Evolutionary conservation across 2,797 vertebrate genomes (phyloP).

Genomic region (Kryptopterus vitreolus): DNA sequence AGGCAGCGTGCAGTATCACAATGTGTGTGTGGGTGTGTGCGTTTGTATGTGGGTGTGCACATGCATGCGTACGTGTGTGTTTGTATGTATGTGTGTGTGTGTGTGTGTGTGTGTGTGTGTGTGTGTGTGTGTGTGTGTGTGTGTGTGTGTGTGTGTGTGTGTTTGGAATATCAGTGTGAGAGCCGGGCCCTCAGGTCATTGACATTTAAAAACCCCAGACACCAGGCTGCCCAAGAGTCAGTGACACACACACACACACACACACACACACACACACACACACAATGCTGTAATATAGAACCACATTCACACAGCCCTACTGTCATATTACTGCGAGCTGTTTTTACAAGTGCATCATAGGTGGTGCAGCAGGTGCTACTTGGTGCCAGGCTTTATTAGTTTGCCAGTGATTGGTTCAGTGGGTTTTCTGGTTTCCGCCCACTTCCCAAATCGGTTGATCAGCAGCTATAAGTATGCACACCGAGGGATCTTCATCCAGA

Average conservation of each 20-base stretch:
- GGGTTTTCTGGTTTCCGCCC: neutral
- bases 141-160: slow-evolving; percentile 50
- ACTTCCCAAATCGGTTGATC: neutral
- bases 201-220: slow-evolving; percentile 73
- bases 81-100: slow-evolving; percentile 51
- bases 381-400: too few species aligned
- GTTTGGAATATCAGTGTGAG: slow-evolving; percentile 65
- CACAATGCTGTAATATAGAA: slow-evolving; percentile 32
- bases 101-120: slow-evolving; percentile 57
- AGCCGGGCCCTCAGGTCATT: slow-evolving; percentile 71
- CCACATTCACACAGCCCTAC: neutral
- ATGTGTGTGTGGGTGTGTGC: slow-evolving; percentile 55
- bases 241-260: slow-evolving; percentile 53
- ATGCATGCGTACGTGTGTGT: slow-evolving; percentile 53
- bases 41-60: slow-evolving; percentile 41
- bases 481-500: neutral
- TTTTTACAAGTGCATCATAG: neutral
- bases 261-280: slow-evolving; percentile 49
- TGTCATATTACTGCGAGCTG: slow-evolving; percentile 22
- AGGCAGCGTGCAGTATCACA: slow-evolving; percentile 56
- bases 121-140: slow-evolving; percentile 52
- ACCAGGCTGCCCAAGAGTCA: slow-evolving; percentile 59
- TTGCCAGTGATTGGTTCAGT: too few species aligned
- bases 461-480: neutral
- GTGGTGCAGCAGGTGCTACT: slow-evolving; percentile 11